A percentile compares a stretch with the other conserved stretches of the same genome.
Conservation (phyloP, 2,113 vertebrate species). For the Pangasianodon hypophthalmus region DNA sequence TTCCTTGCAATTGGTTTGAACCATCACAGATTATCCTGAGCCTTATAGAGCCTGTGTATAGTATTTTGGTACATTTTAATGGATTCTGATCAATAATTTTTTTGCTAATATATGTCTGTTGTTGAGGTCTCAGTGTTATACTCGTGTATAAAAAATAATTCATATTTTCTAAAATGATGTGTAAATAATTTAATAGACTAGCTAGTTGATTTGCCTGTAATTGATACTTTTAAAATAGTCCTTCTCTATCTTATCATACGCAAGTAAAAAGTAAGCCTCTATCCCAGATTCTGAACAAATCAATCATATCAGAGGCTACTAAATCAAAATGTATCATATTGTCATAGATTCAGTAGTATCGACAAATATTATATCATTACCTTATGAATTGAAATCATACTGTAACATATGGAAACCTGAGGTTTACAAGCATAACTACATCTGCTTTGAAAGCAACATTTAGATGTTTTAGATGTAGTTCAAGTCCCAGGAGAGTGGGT, state of each 20-base stretch:
- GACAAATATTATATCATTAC: neutral
- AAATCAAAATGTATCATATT: neutral
- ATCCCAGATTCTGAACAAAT: neutral
- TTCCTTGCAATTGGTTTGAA: neutral
- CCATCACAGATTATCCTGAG: neutral
- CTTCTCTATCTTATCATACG: neutral
- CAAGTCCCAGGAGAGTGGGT: neutral
- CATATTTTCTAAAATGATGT: neutral
- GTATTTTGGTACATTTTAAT: neutral
- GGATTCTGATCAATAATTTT: neutral
- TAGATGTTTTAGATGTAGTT: neutral
- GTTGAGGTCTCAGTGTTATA: neutral
- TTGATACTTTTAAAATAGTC: no score
- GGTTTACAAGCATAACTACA: neutral
- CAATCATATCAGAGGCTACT: neutral
- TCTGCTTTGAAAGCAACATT: neutral
- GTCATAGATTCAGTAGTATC: neutral
- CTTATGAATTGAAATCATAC: neutral
- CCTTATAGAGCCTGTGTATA: neutral
- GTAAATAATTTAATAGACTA: neutral
- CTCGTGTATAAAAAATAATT: neutral
- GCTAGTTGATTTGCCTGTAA: neutral
- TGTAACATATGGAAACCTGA: neutral
- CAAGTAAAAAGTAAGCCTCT: neutral
- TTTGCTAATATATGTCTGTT: neutral